Evolutionary conservation across 2,888 invertebrate genomes (phyloP).

Genomic region (Timema cristinae): DNA sequence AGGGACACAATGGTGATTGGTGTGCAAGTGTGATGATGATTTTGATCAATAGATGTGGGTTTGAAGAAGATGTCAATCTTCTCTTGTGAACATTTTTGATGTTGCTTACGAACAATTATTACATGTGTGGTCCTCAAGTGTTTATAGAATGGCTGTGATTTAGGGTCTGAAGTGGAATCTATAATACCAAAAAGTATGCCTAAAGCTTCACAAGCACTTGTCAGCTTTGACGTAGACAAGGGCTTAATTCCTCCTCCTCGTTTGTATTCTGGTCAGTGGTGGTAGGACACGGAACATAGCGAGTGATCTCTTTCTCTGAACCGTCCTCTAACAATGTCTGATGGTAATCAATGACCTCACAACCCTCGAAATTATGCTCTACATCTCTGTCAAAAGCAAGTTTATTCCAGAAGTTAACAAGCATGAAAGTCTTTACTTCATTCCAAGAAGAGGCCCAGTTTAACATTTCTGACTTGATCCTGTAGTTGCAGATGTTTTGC

Average conservation of each 20-base stretch:
- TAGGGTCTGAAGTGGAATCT: not conserved
- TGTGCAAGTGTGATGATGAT: no score
- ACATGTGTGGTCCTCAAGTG: no score
- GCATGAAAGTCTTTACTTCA: not conserved
- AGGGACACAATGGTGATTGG: no score
- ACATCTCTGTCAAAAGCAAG: not conserved
- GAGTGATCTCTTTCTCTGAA: not conserved
- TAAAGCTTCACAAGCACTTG: not conserved
- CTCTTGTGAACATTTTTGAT: no score
- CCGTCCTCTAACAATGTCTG: not conserved
- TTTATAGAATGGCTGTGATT: no score
- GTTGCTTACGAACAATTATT: no score
- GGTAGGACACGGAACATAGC: not conserved
- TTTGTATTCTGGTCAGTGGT: not conserved
- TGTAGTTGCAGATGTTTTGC: no score
- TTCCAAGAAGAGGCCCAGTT: slow-evolving; percentile 11
- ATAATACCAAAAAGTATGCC: not conserved
- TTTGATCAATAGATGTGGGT: no score
- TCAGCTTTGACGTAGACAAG: not conserved
- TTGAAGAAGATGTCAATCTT: no score
- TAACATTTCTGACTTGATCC: not conserved
- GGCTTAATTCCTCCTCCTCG: not conserved
- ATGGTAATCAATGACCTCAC: not conserved
- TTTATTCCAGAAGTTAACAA: slow-evolving; percentile 11
- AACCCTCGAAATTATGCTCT: not conserved